Conservation (phyloP, 2,888 invertebrate species). For the Drosophila hawaiiensis region DNA sequence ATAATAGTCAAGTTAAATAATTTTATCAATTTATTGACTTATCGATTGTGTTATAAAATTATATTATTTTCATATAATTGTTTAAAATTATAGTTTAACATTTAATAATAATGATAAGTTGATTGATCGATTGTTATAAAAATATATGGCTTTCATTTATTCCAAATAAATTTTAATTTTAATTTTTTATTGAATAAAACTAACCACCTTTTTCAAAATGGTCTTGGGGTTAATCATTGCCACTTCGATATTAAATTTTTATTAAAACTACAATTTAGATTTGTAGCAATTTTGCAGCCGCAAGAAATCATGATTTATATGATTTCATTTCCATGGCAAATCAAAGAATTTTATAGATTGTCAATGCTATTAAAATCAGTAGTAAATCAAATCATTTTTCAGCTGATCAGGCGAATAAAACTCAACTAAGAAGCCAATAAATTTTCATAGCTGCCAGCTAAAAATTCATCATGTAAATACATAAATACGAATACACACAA, state of each 20-base stretch:
- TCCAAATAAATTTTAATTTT: not conserved
- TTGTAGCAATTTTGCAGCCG: not conserved
- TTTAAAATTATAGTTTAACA: not conserved
- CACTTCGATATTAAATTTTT: not conserved
- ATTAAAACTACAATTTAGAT: not conserved
- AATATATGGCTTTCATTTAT: not conserved
- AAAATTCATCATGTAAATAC: constrained; percentile 57
- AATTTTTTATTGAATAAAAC: not conserved
- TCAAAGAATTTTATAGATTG: constrained; percentile 4
- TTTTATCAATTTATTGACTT: not conserved
- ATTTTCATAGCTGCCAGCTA: constrained; percentile 43
- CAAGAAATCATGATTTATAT: not conserved
- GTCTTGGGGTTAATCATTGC: not conserved
- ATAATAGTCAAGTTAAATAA: not conserved
- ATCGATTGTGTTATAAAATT: not conserved
- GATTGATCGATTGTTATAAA: too few relatives aligned
- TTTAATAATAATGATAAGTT: not conserved
- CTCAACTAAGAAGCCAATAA: constrained; percentile 44
- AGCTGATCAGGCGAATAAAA: constrained; percentile 14
- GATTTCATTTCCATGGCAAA: constrained; percentile 12
- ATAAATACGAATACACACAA: constrained; percentile 26
- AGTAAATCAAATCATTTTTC: constrained; percentile 36
- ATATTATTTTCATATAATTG: not conserved
- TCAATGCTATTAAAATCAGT: constrained; percentile 13
- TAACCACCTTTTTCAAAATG: too few relatives aligned